Base-by-base conservation (phyloP, 2,797 vertebrate species). In the Macropus fuliginosus region DNA sequence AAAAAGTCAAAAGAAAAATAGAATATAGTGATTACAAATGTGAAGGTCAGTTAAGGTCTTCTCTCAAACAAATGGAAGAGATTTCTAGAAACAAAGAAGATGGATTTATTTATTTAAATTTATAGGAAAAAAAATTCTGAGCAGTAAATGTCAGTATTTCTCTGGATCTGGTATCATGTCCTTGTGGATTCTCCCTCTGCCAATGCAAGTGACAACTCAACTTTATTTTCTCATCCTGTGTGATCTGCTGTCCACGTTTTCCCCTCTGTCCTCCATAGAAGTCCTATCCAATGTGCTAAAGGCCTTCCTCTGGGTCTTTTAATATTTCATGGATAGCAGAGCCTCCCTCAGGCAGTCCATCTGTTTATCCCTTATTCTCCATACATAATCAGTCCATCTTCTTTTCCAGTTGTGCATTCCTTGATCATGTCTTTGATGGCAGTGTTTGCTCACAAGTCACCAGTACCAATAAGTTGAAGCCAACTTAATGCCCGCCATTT, bases 271-370 rank as follows among this genome's bases (percentile, higher is more conserved):
- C 24, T 87, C 40, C 40, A 87, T 10, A 87, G 74, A 87, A 87
- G 40, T 87, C 50, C 74, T 46, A 50, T 40, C 74, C 74, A 87
- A 28, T 87, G 74, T 87, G 74, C 74, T 87, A 87, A 87, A 87
- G 74, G 74, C 74, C 40, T 87, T 87, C 74, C 74, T 87, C 74
- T 87, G 74, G 74, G 74, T 87, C 40, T 87, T 27, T 87, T 50
- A 87, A 87, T 87, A 87, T 87, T 87, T 87, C 74, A 87, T 87
- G 74, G 74, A 11, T 87, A 87, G 74, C 74, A 87, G 40, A 87
- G 74, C 74, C 74, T 11, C 74, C 74, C 74, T 46, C 21, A 87
- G 74, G 74, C 74, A 87, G 74, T 87, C 74, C 74, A 87, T 87
- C 74, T 87, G 74, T 27, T 50, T 46, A 46, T 46, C 74, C 66